Base-by-base conservation (phyloP, 2,113 vertebrate genomes). In the western clawed frog (Xenopus tropicalis) region DNA sequence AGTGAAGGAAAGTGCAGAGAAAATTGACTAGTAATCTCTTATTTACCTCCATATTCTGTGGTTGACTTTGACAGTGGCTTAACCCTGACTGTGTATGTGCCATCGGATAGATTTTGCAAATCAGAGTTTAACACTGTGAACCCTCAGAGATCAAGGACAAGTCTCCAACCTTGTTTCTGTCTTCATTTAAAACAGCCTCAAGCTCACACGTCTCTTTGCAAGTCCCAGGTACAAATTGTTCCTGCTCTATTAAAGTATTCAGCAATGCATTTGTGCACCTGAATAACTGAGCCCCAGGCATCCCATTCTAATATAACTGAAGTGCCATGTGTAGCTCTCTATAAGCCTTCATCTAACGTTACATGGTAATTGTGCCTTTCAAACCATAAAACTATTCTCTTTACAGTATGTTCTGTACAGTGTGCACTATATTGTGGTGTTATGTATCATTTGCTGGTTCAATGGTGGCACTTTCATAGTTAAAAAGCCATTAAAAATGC, bases 261-360 rank as follows among this genome's bases (percentile, higher is more conserved):
- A 67, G 66, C 64, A 67, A 67, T 23, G 56, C 63, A 74, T 67
- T 74, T 61, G 51, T 59, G 64, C 72, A 74, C 54, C 72, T 67
- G 72, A 66, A 66, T 67, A 61, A 61, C 52, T 67, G 44, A 48
- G 64, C 72, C 72, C 29, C 29, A 37, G 29, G 29, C 29, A 37
- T 29, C 52, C 52, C 20, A 51, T 61, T 57, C 29, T 61, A 54
- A 74, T 74, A 67, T 67, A 74, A 67, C 66, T 61, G 22, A 67
- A 51, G 37, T 67, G 72, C 54, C 71, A 59, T 66, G 51, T 66
- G 52, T 44, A 23, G 29, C 52, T 74, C 71, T 66, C 63, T 59
- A 64, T 29, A 74, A 74, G 48, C 54, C 72, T 67, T 74, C 54
- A 59, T 64, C 64, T 74, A 67, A 61, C 71, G 48, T 74, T 74